A percentile compares a stretch with the other conserved stretches of the same genome.
Evolutionary conservation across 2,113 vertebrate species (phyloP).

Genomic region (Bothrops jararaca): DNA sequence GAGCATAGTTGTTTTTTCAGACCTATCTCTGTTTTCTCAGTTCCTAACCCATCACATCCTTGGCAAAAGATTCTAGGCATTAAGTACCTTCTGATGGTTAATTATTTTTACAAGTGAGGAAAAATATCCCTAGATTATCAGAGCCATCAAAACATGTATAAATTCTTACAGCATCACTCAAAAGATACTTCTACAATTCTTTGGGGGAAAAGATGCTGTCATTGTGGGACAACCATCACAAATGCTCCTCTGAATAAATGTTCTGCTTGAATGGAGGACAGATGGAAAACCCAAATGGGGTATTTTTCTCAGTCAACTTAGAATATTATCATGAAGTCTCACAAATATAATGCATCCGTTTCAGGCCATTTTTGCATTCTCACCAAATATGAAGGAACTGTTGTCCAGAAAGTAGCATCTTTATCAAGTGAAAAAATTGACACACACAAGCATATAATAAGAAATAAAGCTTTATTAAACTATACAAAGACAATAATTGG

Average conservation of each 20-base stretch:
- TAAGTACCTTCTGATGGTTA: background rate
- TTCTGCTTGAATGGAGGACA: background rate
- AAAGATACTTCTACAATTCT: background rate
- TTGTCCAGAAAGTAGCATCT: background rate
- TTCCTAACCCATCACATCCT: background rate
- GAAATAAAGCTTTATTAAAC: constrained; percentile 64
- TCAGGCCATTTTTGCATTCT: background rate
- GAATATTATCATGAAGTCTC: background rate
- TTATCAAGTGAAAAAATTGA: constrained; percentile 13
- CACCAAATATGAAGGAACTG: background rate
- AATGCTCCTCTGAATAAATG: background rate
- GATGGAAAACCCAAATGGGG: background rate
- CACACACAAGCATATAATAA: constrained; percentile 32
- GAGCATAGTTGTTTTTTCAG: background rate
- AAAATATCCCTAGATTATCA: background rate
- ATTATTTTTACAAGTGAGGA: background rate
- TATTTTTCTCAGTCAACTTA: background rate
- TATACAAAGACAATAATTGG: constrained; percentile 44
- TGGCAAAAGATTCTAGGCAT: background rate
- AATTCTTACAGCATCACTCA: background rate
- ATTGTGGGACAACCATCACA: background rate
- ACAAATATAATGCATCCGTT: background rate
- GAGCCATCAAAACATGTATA: background rate
- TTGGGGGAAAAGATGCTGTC: background rate
- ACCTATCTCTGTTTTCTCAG: background rate